Evolutionary conservation across 2,888 invertebrate genomes (phyloP).

Genomic region (Cylloceria caligata): DNA sequence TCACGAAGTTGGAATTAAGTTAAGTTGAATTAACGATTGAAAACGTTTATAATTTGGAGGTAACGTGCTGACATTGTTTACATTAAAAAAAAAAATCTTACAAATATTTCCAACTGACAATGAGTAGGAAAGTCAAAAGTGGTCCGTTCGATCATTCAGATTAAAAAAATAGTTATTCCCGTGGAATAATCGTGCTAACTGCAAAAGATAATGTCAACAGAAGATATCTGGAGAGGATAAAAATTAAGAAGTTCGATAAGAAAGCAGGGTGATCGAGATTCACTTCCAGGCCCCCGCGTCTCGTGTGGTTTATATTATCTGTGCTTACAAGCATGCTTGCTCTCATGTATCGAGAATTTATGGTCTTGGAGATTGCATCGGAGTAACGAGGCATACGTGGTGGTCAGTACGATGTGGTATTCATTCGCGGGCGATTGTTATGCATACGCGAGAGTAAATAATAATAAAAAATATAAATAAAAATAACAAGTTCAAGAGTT

Average conservation of each 20-base stretch:
- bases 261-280: constrained; percentile 21
- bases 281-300: neutral
- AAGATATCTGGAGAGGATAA: neutral
- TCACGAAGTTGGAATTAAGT: too few relatives aligned
- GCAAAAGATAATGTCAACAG: neutral
- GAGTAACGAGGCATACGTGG: constrained; percentile 24
- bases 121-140: neutral
- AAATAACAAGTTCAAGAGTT: constrained; percentile 35
- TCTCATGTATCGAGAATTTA: constrained; percentile 57
- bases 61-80: too few relatives aligned
- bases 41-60: too few relatives aligned
- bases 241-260: constrained; percentile 34
- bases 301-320: constrained; percentile 44
- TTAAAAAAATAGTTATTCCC: neutral
- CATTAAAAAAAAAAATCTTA: too few relatives aligned
- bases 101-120: neutral
- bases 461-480: constrained; percentile 22
- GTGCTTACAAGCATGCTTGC: constrained; percentile 39
- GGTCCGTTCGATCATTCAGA: neutral
- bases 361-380: constrained; percentile 41
- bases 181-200: constrained; percentile 5
- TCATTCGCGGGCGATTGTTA: constrained; percentile 40
- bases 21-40: too few relatives aligned
- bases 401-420: constrained; percentile 26
- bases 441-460: constrained; percentile 26